phyloP scores from a whole-genome alignment of 2,888 invertebrate species.

The Papilio demoleus region DNA sequence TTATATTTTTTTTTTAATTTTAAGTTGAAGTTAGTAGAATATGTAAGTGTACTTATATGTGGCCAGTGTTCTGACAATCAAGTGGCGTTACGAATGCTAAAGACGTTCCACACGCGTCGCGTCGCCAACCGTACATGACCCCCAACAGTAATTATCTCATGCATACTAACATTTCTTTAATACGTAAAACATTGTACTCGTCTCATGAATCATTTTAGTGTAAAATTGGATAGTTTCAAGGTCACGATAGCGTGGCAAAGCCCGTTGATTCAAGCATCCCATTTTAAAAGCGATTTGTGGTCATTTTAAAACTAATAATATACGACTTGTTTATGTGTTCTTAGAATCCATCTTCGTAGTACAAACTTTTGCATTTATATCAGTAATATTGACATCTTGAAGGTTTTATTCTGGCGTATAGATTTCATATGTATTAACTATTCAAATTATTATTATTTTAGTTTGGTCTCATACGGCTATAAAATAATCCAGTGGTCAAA shows the following conservation, averaged over 20 bases:
- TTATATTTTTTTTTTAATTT: too few relatives aligned
- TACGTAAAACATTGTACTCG: slow-evolving; percentile 15
- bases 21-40: neutral
- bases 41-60: slow-evolving; percentile 13
- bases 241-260: too few relatives aligned
- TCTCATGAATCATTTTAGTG: neutral
- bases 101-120: slow-evolving; percentile 21
- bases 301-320: too few relatives aligned
- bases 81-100: slow-evolving; percentile 36
- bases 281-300: neutral
- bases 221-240: neutral
- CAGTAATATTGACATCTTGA: too few relatives aligned
- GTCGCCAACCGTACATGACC: slow-evolving; percentile 24
- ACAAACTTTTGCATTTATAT: too few relatives aligned
- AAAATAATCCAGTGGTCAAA: neutral
- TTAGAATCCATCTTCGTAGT: too few relatives aligned
- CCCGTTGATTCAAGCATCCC: too few relatives aligned
- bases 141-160: slow-evolving; percentile 27
- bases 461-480: neutral
- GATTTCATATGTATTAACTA: neutral
- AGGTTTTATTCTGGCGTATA: too few relatives aligned
- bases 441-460: neutral
- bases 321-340: too few relatives aligned
- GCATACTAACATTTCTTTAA: slow-evolving; percentile 33
- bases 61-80: slow-evolving; percentile 21